A percentile compares a stretch with the other conserved stretches of the same genome.
Evolutionary conservation across 2,888 invertebrate species (phyloP).

Genomic region (Drosophila macrothrix): DNA sequence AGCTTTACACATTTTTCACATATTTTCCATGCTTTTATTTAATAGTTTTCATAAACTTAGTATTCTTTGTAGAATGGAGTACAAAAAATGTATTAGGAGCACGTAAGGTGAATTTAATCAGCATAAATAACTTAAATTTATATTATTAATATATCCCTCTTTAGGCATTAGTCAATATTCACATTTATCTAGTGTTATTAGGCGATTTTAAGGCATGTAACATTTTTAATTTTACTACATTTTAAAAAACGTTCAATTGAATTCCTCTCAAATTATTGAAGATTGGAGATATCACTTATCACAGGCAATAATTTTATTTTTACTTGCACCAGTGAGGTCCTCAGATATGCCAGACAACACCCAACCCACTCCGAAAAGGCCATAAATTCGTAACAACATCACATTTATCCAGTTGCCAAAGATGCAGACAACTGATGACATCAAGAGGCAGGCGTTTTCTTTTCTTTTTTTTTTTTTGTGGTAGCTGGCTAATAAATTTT

Average conservation of each 20-base stretch:
- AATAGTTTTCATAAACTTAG: background rate
- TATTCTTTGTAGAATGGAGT: no score
- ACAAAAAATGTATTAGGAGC: background rate
- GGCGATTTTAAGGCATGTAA: background rate
- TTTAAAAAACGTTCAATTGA: constrained; percentile 13
- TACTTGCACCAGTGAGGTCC: constrained; percentile 15
- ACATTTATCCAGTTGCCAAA: constrained; percentile 66
- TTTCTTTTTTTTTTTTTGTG: background rate
- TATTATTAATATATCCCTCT: background rate
- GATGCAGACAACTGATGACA: constrained; percentile 23
- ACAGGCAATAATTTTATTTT: background rate
- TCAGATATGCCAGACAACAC: constrained; percentile 39
- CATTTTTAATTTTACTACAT: background rate
- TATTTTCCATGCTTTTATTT: background rate
- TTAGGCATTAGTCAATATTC: background rate
- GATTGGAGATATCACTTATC: constrained; percentile 8
- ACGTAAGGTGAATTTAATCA: background rate
- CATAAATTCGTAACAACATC: constrained; percentile 56
- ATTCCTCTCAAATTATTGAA: constrained; percentile 12
- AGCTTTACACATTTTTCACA: background rate
- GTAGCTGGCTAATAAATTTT: constrained; percentile 70
- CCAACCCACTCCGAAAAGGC: constrained; percentile 19
- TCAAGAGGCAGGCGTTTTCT: constrained; percentile 24
- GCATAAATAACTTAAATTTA: background rate
- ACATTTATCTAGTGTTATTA: background rate